phyloP scores from a whole-genome alignment of 92 coral and sea anemone genomes.

The Zoanthus solanderi region DNA sequence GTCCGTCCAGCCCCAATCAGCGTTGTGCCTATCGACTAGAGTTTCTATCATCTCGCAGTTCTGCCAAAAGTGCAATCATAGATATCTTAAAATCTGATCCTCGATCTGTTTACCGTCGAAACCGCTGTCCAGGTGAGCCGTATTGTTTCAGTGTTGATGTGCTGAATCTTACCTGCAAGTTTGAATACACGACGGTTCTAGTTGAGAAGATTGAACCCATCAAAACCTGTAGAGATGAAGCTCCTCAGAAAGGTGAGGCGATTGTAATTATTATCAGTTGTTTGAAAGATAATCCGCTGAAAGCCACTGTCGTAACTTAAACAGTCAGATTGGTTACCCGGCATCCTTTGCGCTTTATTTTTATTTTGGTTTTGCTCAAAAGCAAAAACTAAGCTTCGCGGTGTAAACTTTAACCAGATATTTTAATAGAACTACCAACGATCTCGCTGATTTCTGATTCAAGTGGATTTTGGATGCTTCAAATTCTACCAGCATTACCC shows the following conservation, averaged over 20 bases:
- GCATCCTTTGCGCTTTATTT: too few species aligned
- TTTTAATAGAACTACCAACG: too few species aligned
- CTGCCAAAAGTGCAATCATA: constrained; percentile 56
- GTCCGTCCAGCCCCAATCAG: neutral
- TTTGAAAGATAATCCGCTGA: neutral
- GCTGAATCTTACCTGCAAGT: constrained; percentile 69
- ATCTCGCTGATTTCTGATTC: too few species aligned
- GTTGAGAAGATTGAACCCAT: constrained; percentile 65
- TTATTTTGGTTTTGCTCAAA: too few species aligned
- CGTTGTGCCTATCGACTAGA: constrained; percentile 60
- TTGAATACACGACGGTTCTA: constrained; percentile 46
- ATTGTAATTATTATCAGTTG: neutral
- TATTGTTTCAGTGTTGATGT: constrained; percentile 71
- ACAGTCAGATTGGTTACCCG: too few species aligned
- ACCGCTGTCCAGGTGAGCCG: constrained; percentile 56
- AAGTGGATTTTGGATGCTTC: too few species aligned
- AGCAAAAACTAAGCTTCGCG: too few species aligned
- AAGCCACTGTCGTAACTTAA: neutral
- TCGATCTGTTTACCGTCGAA: constrained; percentile 69
- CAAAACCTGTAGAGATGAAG: constrained; percentile 6
- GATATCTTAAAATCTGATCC: constrained; percentile 71
- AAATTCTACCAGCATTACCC: too few species aligned
- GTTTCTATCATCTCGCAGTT: constrained; percentile 54
- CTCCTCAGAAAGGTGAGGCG: neutral
- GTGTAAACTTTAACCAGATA: too few species aligned